Evolutionary conservation across 2,113 vertebrate genomes (phyloP), one percentile per base, ranked within the genome.

Genomic region (Benitochromis conjunctus): DNA sequence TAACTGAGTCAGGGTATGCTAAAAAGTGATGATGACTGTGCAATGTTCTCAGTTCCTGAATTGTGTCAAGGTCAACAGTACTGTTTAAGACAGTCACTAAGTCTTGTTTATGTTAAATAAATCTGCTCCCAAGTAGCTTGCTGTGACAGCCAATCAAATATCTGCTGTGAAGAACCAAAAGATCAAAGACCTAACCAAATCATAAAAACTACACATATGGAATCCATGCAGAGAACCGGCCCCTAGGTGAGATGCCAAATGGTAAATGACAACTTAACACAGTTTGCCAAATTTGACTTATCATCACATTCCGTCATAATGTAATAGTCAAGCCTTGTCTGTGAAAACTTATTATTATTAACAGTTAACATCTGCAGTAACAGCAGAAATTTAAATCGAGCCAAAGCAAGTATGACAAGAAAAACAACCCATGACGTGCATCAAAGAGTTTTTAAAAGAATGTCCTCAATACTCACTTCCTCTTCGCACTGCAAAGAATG

Each of bases 401-500:
- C 57, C 12, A 89, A 96, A 97, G 31, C 95, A 93, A 95, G 56
- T 94, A 95, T 83, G 94, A 66, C 85, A 90, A 91, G 93, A 92
- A 94, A 92, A 91, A 85, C 29, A 80, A 78, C n/a, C 9, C 14
- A 53, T 66, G 9, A 10, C 48, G 34, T 82, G 54, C 21, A 81
- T 64, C 80, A 86, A 13, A 19, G 85, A 60, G 19, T 60, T 5
- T 53, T 24, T 13, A 56, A 54, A 60, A 34, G 7, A 86, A 58
- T 26, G 18, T 91, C 85, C 93, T 93, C 48, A 86, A 97, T 99
- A 99, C 98, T 99, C 97, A 99, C 98, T 97, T 98, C 98, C 95
- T 97, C 98, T 96, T 98, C 98, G 96, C 97, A 97, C 98, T 98
- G 97, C 96, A 97, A 97, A 96, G 90, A 96, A 96, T 96, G 96